Evolutionary conservation across 2,113 vertebrate species (phyloP).

Genomic region (Haemorhous mexicanus): DNA sequence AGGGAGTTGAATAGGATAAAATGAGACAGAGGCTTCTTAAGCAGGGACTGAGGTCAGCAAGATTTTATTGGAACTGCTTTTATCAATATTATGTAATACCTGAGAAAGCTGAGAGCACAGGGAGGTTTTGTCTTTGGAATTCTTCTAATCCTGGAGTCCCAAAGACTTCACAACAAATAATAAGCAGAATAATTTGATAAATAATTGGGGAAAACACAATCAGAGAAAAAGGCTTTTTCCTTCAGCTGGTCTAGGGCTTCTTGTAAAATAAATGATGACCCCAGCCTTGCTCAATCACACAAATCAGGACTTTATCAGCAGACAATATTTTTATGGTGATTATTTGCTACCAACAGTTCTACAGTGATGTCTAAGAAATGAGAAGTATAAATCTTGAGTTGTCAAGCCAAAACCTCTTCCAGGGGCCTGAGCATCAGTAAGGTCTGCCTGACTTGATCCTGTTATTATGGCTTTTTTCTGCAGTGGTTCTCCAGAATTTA

Average conservation of each 20-base stretch:
- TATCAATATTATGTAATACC: neutral
- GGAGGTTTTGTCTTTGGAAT: neutral
- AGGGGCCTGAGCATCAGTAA: neutral
- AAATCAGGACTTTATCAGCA: neutral
- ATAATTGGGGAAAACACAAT: neutral
- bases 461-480: fast-evolving
- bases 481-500: neutral
- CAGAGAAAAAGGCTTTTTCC: neutral
- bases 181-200: neutral
- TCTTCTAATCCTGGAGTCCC: neutral
- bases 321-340: neutral
- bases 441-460: neutral
- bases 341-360: neutral
- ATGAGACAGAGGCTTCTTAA: neutral
- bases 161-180: neutral
- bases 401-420: neutral
- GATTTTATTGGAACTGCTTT: neutral
- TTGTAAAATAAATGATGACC: neutral
- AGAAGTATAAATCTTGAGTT: neutral
- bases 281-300: neutral
- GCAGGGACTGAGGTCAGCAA: neutral
- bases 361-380: neutral
- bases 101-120: neutral
- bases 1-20: neutral
- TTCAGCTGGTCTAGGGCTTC: neutral